These are phyloP conservation scores for Corticium candelabrum DNA, from an alignment of 37 sponge, comb jelly and placozoan species.

Conservation along the genomic window DNA sequence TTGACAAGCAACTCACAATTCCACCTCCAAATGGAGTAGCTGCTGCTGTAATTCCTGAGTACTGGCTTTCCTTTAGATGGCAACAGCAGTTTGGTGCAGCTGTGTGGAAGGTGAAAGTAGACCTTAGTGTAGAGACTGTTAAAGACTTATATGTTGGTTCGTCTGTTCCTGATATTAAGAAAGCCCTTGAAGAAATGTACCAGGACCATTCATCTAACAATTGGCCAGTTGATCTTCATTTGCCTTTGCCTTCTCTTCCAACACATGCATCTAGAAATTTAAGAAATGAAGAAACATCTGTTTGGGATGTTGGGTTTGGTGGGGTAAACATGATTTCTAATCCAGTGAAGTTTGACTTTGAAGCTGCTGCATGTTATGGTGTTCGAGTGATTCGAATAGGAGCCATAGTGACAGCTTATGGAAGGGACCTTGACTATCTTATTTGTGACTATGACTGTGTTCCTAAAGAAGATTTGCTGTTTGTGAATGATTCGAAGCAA, in stretches of 20 bases:
- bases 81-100: not conserved
- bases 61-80: not conserved
- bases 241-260: not conserved
- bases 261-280: too few relatives aligned
- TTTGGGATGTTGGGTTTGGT: conserved; percentile 31
- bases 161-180: too few relatives aligned
- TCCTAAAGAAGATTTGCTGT: conserved; percentile 9
- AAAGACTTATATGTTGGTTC: too few relatives aligned
- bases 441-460: not conserved
- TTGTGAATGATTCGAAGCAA: not conserved
- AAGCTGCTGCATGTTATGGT: conserved; percentile 27
- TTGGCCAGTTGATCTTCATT: not conserved
- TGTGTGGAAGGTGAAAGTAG: not conserved
- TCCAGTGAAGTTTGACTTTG: conserved; percentile 30
- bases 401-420: conserved; percentile 27
- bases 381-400: conserved; percentile 33
- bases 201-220: not conserved
- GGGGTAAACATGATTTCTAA: conserved; percentile 40
- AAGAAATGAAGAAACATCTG: not conserved
- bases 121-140: too few relatives aligned
- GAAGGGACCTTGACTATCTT: conserved; percentile 31
- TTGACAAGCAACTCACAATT: not conserved
- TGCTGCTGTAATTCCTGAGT: not conserved
- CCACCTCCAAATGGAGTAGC: not conserved
- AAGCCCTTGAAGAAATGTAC: not conserved